Conservation (phyloP, 2,888 invertebrate species). For the Oligia strigilis region DNA sequence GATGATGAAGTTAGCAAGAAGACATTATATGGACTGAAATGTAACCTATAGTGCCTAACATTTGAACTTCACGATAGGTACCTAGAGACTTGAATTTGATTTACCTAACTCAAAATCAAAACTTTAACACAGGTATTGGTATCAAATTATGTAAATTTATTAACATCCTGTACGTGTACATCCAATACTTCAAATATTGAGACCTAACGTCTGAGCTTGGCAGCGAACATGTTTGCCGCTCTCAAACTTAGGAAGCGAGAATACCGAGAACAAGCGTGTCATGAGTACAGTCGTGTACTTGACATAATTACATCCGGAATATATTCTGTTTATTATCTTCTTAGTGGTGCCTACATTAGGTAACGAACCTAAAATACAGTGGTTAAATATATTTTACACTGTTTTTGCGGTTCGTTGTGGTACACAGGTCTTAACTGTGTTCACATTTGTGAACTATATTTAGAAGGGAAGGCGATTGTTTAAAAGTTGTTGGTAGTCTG, state of each 20-base stretch:
- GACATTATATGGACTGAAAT: not conserved
- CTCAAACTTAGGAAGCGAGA: conserved; percentile 33
- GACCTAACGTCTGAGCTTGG: conserved; percentile 10
- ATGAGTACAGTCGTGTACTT: conserved; percentile 4
- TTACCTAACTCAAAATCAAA: not conserved
- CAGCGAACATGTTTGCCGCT: conserved; percentile 22
- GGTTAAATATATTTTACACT: too few species aligned
- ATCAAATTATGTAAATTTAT: not conserved
- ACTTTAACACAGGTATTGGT: not conserved
- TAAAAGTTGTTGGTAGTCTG: too few species aligned
- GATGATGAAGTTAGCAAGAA: not conserved
- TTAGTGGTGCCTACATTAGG: not conserved
- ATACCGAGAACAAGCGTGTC: conserved; percentile 17
- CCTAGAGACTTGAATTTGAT: not conserved
- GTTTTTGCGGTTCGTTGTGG: too few species aligned
- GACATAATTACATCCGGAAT: conserved; percentile 16
- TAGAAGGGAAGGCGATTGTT: too few species aligned
- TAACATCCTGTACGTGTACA: not conserved
- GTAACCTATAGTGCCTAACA: not conserved
- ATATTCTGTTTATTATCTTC: not conserved
- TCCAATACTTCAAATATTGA: conserved; percentile 21
- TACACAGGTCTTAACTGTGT: too few species aligned
- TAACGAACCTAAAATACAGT: too few species aligned
- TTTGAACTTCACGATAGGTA: not conserved
- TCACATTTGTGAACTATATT: too few species aligned